Evolutionary conservation across 2,888 invertebrate species (phyloP), one percentile per base, ranked within the genome.

Genomic region (Phyto melanocephala): DNA sequence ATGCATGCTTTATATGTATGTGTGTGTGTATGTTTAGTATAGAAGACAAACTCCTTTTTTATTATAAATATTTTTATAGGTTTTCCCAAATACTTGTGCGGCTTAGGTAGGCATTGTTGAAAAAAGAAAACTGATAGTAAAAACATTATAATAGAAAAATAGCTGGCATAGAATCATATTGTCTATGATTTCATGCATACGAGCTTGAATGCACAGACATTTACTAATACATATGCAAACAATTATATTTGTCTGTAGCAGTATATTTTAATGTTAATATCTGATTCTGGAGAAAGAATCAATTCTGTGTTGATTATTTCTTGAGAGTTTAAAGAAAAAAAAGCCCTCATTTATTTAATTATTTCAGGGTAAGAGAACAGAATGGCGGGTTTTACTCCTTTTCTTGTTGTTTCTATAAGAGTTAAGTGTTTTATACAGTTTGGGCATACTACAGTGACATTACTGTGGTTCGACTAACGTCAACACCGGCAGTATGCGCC

Each of bases 141-240:
- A 72, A 72, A 71, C 24, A 74, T 76, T 77, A 50, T 68, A 67
- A 67, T 52, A 52, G 54, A 60, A 52, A 40, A 28, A 37, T 60
- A 45, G 40, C 50, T 67, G 52, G n/a, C 72, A 54, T 52, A 45
- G 52, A 60, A 74, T 42, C 2, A 47, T 3, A 42, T n/a, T 65
- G 70, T 79, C 74, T 74, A 70, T 70, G 75, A 58, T 22, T 75
- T 65, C 42, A 75, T 58, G 75, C 28, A 70, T 56, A 10, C 50
- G 22, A 52, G 50, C 35, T 47, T 54, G 35, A 76, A 65, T 65
- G 74, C 65, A 67, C 54, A 75, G 33, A 54, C 60, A 71, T 81
- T 67, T 47, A 71, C 70, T 37, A 47, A 5, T 28, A 22, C 52
- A 50, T n/a, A 35, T 28, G 24, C 33, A 52, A 2, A 22, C 20